phyloP scores from a whole-genome alignment of 2,888 invertebrate genomes.

The Julus scandinavius region DNA sequence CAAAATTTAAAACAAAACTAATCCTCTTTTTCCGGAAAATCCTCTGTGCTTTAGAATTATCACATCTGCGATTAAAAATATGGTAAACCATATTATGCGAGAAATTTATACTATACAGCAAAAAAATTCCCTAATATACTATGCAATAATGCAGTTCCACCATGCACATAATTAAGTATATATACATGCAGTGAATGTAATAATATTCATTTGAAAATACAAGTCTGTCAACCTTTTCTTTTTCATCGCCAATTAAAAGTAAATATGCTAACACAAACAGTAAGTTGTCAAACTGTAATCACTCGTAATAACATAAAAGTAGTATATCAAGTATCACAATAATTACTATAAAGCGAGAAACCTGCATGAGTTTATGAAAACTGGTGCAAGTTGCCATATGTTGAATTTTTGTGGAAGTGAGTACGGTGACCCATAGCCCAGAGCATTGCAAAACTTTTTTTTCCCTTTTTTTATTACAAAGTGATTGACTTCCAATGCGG shows the following conservation, averaged over 20 bases:
- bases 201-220: too few relatives aligned
- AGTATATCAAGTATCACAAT: neutral
- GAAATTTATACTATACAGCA: too few relatives aligned
- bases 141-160: too few relatives aligned
- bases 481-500: neutral
- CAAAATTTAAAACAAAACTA: too few relatives aligned
- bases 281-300: neutral
- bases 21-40: too few relatives aligned
- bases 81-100: too few relatives aligned
- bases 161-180: too few relatives aligned
- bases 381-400: neutral
- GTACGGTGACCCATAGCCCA: neutral
- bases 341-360: neutral
- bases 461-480: constrained; percentile 7
- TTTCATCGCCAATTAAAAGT: neutral
- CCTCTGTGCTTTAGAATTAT: too few relatives aligned
- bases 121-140: too few relatives aligned
- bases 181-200: too few relatives aligned
- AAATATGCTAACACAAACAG: too few relatives aligned
- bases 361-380: neutral
- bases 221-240: neutral
- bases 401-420: neutral
- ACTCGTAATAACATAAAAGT: neutral
- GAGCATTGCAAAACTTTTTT: neutral
- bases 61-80: too few relatives aligned